Evolutionary conservation across 2,113 vertebrate genomes (phyloP).

Genomic region (Erythrolamprus reginae): DNA sequence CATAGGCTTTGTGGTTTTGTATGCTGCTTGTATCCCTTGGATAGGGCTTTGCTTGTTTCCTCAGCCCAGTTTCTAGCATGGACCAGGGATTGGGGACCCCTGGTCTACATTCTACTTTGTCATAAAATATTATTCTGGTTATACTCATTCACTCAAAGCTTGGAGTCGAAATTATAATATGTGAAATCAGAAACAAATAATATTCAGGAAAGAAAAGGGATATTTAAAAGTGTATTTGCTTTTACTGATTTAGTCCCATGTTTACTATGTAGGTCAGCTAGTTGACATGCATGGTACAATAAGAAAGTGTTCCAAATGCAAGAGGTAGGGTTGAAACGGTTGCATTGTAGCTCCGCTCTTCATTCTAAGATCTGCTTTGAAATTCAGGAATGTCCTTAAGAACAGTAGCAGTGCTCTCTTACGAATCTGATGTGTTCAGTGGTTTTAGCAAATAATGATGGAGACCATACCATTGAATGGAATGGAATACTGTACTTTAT

Average conservation of each 20-base stretch:
- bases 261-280: background rate
- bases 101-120: background rate
- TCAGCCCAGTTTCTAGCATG: no score
- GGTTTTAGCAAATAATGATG: background rate
- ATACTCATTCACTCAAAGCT: background rate
- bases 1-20: no score
- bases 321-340: background rate
- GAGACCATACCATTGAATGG: background rate
- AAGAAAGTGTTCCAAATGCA: background rate
- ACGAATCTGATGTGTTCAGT: background rate
- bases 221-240: background rate
- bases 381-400: background rate
- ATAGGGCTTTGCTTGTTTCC: no score
- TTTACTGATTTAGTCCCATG: background rate
- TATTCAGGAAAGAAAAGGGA: background rate
- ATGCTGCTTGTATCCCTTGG: no score
- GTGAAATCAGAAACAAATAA: background rate
- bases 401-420: background rate
- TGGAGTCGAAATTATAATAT: background rate
- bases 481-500: background rate
- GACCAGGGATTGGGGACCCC: background rate
- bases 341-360: background rate
- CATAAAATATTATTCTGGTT: background rate
- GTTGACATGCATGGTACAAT: background rate
- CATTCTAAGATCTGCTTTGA: background rate